Conservation (phyloP, 2,113 vertebrate species). For the Alethe castanea region DNA sequence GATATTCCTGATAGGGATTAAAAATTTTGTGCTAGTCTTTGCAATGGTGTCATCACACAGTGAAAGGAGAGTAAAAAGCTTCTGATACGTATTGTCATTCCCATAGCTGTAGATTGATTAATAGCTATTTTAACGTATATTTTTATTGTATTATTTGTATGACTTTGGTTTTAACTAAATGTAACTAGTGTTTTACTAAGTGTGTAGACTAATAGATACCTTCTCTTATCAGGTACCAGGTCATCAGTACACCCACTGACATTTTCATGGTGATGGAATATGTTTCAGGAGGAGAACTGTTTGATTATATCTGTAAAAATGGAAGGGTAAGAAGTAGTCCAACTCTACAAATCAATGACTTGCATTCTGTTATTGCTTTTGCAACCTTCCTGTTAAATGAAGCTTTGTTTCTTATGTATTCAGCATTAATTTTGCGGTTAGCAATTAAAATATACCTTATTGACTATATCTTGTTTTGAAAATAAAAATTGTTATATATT, state of each 20-base stretch:
- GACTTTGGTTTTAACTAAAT: background rate
- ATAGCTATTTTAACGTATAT: background rate
- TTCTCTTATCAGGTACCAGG: conserved; percentile 88
- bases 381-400: background rate
- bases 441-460: background rate
- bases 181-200: background rate
- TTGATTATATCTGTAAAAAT: conserved; percentile 99
- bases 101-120: background rate
- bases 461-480: background rate
- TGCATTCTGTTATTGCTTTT: conserved; percentile 5
- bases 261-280: conserved; percentile 99
- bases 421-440: background rate
- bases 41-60: background rate
- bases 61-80: background rate
- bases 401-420: background rate
- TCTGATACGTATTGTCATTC: background rate
- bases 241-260: conserved; percentile 98
- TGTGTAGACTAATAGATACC: conserved; percentile 38
- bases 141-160: background rate
- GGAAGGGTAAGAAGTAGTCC: conserved; percentile 86
- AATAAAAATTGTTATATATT: background rate
- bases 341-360: conserved; percentile 64
- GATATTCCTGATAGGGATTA: background rate
- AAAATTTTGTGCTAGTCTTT: background rate
- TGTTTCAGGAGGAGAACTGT: conserved; percentile 96